These are phyloP conservation scores for Malurus cyaneus DNA, from an alignment of 2,113 vertebrate species.

Conservation along the genomic window DNA sequence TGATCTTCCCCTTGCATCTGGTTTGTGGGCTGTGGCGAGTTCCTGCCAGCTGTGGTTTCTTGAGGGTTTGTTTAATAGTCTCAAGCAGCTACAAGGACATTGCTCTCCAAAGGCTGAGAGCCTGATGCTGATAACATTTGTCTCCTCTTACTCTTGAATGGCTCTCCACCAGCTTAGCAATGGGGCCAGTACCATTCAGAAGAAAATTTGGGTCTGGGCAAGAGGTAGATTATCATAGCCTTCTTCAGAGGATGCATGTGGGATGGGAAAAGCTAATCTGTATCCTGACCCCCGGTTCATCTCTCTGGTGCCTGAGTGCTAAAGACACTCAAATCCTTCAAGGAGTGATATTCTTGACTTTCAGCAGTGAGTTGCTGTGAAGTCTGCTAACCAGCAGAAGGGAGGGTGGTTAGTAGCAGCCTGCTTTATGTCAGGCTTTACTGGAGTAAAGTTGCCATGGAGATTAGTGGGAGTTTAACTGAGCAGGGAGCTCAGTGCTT, in stretches of 20 bases:
- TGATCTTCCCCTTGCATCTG: not conserved
- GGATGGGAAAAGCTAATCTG: not conserved
- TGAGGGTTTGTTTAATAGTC: not conserved
- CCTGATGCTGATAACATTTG: not conserved
- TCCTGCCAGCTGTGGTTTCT: not conserved
- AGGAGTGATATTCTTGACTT: not conserved
- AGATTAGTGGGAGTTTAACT: not conserved
- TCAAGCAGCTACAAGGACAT: not conserved
- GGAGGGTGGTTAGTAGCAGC: not conserved
- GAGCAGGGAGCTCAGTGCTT: not conserved
- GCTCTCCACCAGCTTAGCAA: not conserved
- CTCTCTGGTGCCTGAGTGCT: not conserved
- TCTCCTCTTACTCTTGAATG: not conserved
- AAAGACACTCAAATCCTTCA: not conserved
- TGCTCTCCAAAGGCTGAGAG: not conserved
- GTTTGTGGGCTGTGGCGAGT: not conserved
- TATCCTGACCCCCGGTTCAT: not conserved
- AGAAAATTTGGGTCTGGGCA: not conserved
- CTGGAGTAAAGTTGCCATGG: conserved; percentile 9
- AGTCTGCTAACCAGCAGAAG: not conserved
- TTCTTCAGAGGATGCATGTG: not conserved
- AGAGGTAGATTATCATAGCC: accelerated
- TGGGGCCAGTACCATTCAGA: not conserved
- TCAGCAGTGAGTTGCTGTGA: not conserved
- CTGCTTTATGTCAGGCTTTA: not conserved